Base-by-base conservation (phyloP, 2,113 vertebrate genomes). In the Chloebia gouldiae region DNA sequence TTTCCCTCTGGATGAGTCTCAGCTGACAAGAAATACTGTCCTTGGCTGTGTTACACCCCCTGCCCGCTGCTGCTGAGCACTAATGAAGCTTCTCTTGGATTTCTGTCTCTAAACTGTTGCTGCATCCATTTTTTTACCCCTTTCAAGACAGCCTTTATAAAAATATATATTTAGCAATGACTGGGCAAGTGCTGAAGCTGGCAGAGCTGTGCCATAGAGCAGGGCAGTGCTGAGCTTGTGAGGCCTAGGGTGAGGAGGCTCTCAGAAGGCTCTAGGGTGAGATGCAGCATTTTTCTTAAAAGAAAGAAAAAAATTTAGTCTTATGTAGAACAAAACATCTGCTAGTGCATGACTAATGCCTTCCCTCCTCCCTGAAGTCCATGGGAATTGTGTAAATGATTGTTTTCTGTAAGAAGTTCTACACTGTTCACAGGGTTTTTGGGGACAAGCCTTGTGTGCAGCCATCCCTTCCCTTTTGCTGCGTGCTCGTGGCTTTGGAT, bases 281-380 rank as follows among this genome's bases (percentile, higher is more conserved):
- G 37, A 54, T 37, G 25, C 13, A 59, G 60, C 13, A 9, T 45
- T 54, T 82, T 59, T 56, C 45, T 37, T 11, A 25, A 35, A 56
- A 65, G 51, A 59, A 54, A 27, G 28, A 27, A 47, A 23, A 40
- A 10, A 28, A 40, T 17, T 50, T 31, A 28, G 13, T 8, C 66
- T 93, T 90, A 60, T 5, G 0, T 93, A 88, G 90, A 77, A 47
- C 45, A 65, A 45, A 92, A 70, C 88, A 85, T 92, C 82, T 86
- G 88, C 64, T 76, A 4, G 79, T 42, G 59, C 71, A 24, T 92
- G 85, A 88, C 82, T 90, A 90, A 95, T 39, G 71, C 53, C 54
- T 70, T 40, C 76, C 63, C 72, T 42, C 11, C 81, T 77, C 77
- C 78, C 61, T 72, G 47, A 28, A 71, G 70, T 87, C 92, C 90